Evolutionary conservation across 2,113 vertebrate genomes (phyloP).

Genomic region (Leiothrix lutea): DNA sequence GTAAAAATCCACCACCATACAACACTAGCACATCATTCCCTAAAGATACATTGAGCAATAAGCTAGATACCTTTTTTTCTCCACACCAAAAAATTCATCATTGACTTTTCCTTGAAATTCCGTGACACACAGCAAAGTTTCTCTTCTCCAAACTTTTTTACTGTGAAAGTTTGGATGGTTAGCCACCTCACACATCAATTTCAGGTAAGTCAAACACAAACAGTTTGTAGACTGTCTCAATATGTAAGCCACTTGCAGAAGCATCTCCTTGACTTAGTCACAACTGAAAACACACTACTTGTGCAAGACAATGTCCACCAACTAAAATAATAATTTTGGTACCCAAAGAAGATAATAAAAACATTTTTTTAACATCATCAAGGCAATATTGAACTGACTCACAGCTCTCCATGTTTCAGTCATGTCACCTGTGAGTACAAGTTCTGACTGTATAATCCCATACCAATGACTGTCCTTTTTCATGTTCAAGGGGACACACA

Average conservation of each 20-base stretch:
- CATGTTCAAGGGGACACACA: background rate
- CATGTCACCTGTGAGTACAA: background rate
- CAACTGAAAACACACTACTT: background rate
- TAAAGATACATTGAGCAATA: background rate
- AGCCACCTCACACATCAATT: background rate
- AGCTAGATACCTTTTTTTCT: accelerated
- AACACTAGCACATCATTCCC: background rate
- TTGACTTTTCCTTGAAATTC: background rate
- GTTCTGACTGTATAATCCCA: background rate
- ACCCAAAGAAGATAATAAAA: background rate
- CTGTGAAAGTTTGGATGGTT: background rate
- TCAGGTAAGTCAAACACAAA: background rate
- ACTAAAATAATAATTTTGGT: background rate
- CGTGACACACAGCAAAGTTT: accelerated
- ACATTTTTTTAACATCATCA: background rate
- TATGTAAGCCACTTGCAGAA: background rate
- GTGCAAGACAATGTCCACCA: background rate
- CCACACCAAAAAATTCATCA: too few species aligned
- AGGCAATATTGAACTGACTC: background rate
- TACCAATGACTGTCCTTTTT: background rate
- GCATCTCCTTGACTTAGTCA: background rate
- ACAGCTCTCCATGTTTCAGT: background rate
- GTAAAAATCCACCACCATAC: background rate
- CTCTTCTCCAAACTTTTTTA: background rate
- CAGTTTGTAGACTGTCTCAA: accelerated